Percentiles rank a stretch among this genome's conserved stretches.
Conservation (phyloP, 1,140 invertebrate genomes). For the Sinonovacula constricta region DNA sequence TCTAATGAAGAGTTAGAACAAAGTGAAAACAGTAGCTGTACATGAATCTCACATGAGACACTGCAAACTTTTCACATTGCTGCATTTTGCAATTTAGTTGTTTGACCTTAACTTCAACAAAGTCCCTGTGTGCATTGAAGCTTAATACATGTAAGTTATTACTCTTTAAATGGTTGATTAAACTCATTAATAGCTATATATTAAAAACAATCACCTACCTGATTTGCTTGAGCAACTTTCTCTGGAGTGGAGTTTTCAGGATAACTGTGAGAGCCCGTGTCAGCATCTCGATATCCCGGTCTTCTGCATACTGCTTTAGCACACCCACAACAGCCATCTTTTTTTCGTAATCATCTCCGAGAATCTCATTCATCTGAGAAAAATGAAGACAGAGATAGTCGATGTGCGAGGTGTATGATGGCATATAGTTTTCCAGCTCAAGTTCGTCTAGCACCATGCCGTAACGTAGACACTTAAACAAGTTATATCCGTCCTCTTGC, state of each 20-base stretch:
- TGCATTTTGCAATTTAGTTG: too few relatives aligned
- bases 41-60: too few relatives aligned
- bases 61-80: too few relatives aligned
- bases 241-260: constrained; percentile 68
- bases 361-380: constrained; percentile 73
- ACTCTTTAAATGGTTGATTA: too few relatives aligned
- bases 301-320: constrained; percentile 76
- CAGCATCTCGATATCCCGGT: constrained; percentile 73
- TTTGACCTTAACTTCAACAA: too few relatives aligned
- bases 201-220: constrained; percentile 59
- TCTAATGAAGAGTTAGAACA: too few relatives aligned
- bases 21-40: too few relatives aligned
- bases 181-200: too few relatives aligned
- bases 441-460: constrained; percentile 57
- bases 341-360: constrained; percentile 75
- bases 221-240: constrained; percentile 69
- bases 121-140: too few relatives aligned
- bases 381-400: constrained; percentile 58
- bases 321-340: constrained; percentile 77
- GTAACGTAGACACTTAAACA: constrained; percentile 31
- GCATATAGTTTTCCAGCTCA: constrained; percentile 53
- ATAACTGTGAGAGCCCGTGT: constrained; percentile 66
- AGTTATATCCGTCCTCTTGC: constrained; percentile 25
- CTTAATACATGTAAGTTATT: too few relatives aligned
- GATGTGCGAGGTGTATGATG: constrained; percentile 55